These are phyloP conservation scores for Nomada ferruginata DNA, from an alignment of 2,888 invertebrate genomes.

Conservation along the genomic window DNA sequence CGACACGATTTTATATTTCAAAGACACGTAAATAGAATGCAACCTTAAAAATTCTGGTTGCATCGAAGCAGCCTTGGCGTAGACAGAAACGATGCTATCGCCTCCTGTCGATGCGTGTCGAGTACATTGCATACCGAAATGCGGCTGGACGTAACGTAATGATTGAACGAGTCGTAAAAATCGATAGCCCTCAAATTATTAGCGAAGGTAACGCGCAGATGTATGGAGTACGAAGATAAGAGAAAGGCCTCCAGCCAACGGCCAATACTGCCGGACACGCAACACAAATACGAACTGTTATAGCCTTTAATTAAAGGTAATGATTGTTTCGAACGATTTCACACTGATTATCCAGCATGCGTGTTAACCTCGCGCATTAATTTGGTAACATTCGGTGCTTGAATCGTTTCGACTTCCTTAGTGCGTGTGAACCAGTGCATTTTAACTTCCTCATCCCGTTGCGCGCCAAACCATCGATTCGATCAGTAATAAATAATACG, in stretches of 20 bases:
- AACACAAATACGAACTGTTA: background rate
- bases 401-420: constrained; percentile 15
- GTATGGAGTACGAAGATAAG: constrained; percentile 15
- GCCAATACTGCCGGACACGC: background rate
- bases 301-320: constrained; percentile 28
- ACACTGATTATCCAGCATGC: background rate
- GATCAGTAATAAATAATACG: background rate
- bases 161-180: constrained; percentile 38
- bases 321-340: constrained; percentile 23
- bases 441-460: background rate
- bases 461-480: background rate
- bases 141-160: constrained; percentile 11
- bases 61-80: background rate
- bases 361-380: background rate
- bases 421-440: background rate
- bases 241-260: background rate
- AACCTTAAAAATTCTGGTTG: background rate
- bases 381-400: background rate
- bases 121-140: constrained; percentile 1
- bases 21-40: background rate
- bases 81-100: constrained; percentile 1
- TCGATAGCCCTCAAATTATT: constrained; percentile 44
- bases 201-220: constrained; percentile 31
- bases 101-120: constrained; percentile 7
- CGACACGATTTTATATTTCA: background rate